Percentiles rank a stretch among this genome's conserved stretches.
Evolutionary conservation across 2,888 invertebrate species (phyloP).

Genomic region (Caenorhabditis afra): DNA sequence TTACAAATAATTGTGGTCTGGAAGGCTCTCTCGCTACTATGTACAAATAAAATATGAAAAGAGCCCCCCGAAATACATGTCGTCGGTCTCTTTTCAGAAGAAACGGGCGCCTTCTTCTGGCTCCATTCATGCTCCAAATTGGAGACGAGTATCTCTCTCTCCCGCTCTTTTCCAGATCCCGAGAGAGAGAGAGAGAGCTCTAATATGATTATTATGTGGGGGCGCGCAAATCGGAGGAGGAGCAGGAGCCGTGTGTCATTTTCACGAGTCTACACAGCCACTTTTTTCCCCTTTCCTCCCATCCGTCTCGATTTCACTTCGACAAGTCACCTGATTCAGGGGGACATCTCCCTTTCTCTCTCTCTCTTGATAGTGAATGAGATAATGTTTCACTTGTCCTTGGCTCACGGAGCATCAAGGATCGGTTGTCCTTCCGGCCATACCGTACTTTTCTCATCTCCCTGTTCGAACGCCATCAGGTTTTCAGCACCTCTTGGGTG

Average conservation of each 20-base stretch:
- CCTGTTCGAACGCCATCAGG: too few species aligned
- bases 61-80: too few species aligned
- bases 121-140: too few species aligned
- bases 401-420: neutral
- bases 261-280: neutral
- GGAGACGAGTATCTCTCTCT: conserved; percentile 24
- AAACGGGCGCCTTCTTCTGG: too few species aligned
- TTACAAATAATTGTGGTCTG: too few species aligned
- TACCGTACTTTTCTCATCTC: too few species aligned
- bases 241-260: neutral
- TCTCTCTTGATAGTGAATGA: conserved; percentile 6
- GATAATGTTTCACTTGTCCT: conserved; percentile 32
- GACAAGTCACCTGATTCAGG: too few species aligned
- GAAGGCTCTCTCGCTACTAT: too few species aligned
- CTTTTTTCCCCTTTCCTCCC: neutral
- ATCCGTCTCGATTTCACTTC: neutral
- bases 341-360: neutral
- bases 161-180: neutral
- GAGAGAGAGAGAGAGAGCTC: conserved; percentile 1
- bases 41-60: too few species aligned
- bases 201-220: conserved; percentile 13
- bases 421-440: too few species aligned
- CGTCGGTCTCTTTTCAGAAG: too few species aligned
- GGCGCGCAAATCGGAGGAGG: conserved; percentile 23
- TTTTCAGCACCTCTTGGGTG: too few species aligned